Conservation (phyloP, 2,113 vertebrate genomes). For the Drymodes brunneopygia region DNA sequence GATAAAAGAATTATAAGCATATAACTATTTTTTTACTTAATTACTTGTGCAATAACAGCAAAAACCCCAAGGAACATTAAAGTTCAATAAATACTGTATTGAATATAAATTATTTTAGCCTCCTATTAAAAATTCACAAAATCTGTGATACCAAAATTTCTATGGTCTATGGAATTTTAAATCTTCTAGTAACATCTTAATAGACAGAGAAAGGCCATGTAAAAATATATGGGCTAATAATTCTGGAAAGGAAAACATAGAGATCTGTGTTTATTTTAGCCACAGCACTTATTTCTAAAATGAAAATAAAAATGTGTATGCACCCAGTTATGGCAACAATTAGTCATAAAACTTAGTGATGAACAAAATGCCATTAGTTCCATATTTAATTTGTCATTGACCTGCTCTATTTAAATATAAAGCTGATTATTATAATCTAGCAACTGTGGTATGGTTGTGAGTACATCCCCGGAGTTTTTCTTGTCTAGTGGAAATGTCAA, state of each 20-base stretch:
- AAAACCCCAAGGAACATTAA: neutral
- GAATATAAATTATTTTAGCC: slow-evolving; percentile 13
- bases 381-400: neutral
- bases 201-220: neutral
- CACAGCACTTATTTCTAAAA: neutral
- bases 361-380: neutral
- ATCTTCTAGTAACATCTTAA: neutral
- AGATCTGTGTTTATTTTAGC: neutral
- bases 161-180: neutral
- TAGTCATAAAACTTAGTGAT: neutral
- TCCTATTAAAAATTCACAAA: neutral
- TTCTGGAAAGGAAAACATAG: neutral
- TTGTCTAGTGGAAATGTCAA: neutral
- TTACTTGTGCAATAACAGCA: neutral
- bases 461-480: neutral
- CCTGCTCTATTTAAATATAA: neutral
- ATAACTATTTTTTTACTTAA: neutral
- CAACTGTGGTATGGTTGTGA: neutral
- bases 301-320: neutral
- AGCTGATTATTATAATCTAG: neutral
- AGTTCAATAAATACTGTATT: neutral
- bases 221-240: neutral
- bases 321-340: neutral
- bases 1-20: neutral
- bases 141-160: neutral